phyloP scores from a whole-genome alignment of 2,797 vertebrate genomes.

The Galago senegalensis region DNA sequence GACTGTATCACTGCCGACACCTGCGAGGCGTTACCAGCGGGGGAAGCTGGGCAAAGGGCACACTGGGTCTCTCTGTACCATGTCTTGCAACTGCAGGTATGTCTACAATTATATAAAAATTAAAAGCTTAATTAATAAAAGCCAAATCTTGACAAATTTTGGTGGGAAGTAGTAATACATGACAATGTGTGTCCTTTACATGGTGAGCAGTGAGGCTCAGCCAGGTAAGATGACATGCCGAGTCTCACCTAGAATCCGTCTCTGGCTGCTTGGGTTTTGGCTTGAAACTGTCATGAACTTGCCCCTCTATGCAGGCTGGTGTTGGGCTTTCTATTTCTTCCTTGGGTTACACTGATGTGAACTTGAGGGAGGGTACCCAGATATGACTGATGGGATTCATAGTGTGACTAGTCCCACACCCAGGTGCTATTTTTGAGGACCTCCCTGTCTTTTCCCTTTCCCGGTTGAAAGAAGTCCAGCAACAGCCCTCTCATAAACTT shows the following conservation, averaged over 20 bases:
- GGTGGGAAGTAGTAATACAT: not conserved
- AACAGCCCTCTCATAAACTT: not conserved
- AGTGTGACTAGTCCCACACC: not conserved
- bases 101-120: not conserved
- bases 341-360: not conserved
- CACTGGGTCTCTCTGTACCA: not conserved
- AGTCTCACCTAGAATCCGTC: not conserved
- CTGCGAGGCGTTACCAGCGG: not conserved
- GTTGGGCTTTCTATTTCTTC: not conserved
- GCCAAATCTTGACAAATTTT: not conserved
- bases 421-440: not conserved
- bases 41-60: not conserved
- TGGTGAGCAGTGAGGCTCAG: not conserved
- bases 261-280: not conserved
- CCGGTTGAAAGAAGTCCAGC: not conserved
- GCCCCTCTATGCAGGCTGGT: not conserved
- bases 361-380: not conserved
- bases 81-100: not conserved
- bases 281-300: not conserved
- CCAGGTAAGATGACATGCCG: not conserved
- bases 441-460: not conserved
- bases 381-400: not conserved
- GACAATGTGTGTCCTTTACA: not conserved
- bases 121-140: not conserved
- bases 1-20: not conserved